These are phyloP conservation scores for Centrocercus urophasianus DNA, from an alignment of 2,113 vertebrate genomes.

Conservation along the genomic window DNA sequence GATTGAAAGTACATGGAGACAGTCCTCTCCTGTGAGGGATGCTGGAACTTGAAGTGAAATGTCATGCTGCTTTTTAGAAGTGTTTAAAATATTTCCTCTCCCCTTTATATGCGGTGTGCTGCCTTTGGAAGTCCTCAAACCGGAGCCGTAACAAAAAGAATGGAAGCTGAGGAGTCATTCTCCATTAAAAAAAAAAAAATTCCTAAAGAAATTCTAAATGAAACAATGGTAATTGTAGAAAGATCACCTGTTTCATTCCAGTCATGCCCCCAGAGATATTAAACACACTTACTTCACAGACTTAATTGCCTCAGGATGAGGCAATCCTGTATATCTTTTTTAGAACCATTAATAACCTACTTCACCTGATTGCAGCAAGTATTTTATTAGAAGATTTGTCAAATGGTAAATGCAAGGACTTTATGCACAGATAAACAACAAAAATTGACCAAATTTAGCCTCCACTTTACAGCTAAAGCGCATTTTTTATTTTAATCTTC, in stretches of 20 bases:
- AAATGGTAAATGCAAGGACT: constrained; percentile 81
- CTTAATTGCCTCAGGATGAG: constrained; percentile 84
- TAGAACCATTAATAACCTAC: constrained; percentile 86
- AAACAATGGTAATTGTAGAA: constrained; percentile 71
- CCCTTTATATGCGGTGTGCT: background rate
- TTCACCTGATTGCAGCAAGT: constrained; percentile 85
- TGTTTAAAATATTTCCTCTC: background rate
- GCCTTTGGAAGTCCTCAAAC: background rate
- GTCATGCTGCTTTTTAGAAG: background rate
- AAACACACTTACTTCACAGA: constrained; percentile 78
- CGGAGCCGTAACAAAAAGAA: background rate
- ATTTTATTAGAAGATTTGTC: constrained; percentile 78
- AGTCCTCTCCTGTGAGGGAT: rapidly evolving
- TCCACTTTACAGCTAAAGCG: constrained; percentile 74
- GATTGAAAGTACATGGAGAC: rapidly evolving
- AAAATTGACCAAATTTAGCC: constrained; percentile 83
- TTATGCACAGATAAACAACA: constrained; percentile 80
- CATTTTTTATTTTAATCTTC: constrained; percentile 78
- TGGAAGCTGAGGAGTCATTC: constrained; percentile 43
- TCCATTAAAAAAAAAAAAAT: constrained; percentile 49
- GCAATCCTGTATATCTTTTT: constrained; percentile 82
- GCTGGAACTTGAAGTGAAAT: background rate
- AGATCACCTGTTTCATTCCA: constrained; percentile 81
- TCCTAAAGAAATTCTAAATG: constrained; percentile 56
- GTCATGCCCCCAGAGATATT: constrained; percentile 75